phyloP scores from a whole-genome alignment of 2,113 vertebrate genomes.

The Ctenodactylus gundi region DNA sequence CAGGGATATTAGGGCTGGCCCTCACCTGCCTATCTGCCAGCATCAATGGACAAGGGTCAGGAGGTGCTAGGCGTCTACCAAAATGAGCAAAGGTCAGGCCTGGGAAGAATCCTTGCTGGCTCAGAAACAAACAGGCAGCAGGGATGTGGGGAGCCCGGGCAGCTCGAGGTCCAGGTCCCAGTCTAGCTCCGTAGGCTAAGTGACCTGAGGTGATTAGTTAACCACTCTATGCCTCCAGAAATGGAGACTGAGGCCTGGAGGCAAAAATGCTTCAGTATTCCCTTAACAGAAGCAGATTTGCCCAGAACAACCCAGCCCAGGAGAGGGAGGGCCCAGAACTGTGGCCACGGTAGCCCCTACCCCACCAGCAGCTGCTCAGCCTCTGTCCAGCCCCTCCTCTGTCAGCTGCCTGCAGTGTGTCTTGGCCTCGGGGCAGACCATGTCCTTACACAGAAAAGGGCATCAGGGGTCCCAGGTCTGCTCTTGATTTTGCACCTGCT shows the following conservation, averaged over 20 bases:
- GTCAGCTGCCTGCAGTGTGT: no score
- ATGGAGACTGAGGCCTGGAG: neutral
- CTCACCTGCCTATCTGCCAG: neutral
- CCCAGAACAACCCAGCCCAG: neutral
- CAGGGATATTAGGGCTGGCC: no score
- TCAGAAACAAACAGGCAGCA: accelerated
- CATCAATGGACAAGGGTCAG: neutral
- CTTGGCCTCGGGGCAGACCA: no score
- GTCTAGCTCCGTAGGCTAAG: neutral
- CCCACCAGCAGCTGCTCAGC: no score
- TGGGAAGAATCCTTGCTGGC: neutral
- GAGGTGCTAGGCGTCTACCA: neutral
- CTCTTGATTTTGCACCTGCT: no score
- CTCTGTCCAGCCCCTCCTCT: no score
- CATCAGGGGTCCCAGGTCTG: no score
- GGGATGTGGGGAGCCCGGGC: neutral
- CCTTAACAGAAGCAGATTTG: no score
- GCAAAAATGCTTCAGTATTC: no score
- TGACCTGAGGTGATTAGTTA: neutral
- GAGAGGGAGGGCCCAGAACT: neutral
- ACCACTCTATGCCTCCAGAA: neutral
- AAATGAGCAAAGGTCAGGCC: neutral
- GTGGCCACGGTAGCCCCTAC: no score
- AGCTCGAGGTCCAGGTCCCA: neutral
- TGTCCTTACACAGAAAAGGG: no score